phyloP scores from a whole-genome alignment of 2,797 vertebrate species.

The Staurois parvus region DNA sequence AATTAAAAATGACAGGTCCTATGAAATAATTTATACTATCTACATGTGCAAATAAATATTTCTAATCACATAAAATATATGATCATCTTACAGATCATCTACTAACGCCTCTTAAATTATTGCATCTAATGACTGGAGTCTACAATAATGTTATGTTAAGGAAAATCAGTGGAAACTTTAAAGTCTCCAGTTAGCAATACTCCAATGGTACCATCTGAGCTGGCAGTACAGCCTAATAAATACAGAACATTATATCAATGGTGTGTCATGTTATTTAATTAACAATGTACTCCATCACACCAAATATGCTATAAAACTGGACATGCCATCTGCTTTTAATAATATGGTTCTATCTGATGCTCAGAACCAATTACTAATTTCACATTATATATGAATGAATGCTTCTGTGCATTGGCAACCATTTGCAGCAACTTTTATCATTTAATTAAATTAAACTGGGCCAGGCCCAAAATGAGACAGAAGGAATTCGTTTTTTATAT shows the following conservation, averaged over 20 bases:
- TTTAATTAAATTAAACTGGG: constrained; percentile 49
- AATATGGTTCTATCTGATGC: constrained; percentile 26
- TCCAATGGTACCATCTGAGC: neutral
- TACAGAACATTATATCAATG: constrained; percentile 26
- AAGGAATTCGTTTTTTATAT: constrained; percentile 16
- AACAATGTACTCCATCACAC: constrained; percentile 45
- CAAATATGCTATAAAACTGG: constrained; percentile 49
- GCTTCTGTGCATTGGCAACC: constrained; percentile 33
- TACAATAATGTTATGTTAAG: constrained; percentile 19
- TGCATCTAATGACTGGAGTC: neutral
- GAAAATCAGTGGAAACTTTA: neutral
- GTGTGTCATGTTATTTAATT: constrained; percentile 48
- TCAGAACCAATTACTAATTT: constrained; percentile 52
- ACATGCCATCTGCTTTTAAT: constrained; percentile 56
- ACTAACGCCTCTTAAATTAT: constrained; percentile 6
- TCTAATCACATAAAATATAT: neutral
- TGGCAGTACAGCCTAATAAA: constrained; percentile 44
- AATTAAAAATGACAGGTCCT: too few species aligned
- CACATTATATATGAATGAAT: constrained; percentile 46
- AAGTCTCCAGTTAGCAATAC: constrained; percentile 4
- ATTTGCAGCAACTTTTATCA: constrained; percentile 19
- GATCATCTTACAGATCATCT: neutral
- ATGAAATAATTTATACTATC: too few species aligned
- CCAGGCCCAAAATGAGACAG: neutral
- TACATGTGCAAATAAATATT: neutral